phyloP scores from a whole-genome alignment of 1,140 invertebrate genomes.

The Holotrichia oblita region DNA sequence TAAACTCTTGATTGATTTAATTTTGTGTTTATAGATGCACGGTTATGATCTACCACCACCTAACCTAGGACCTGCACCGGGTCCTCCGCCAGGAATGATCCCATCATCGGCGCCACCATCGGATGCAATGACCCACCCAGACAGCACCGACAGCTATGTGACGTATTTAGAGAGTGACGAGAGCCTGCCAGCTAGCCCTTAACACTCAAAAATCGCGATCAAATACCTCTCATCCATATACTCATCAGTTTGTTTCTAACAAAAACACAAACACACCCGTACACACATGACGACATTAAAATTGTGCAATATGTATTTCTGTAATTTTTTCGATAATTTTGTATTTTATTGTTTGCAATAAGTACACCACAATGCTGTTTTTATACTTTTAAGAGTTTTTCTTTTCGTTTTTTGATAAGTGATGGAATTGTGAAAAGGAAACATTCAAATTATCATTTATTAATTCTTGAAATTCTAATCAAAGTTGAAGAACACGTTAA shows the following conservation, averaged over 20 bases:
- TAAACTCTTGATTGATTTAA: background rate
- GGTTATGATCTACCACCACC: slow-evolving; percentile 81
- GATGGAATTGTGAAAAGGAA: background rate
- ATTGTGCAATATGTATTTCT: slow-evolving; percentile 39
- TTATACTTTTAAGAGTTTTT: background rate
- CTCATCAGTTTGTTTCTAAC: slow-evolving; percentile 30
- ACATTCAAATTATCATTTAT: background rate
- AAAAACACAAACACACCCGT: background rate
- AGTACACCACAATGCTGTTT: background rate
- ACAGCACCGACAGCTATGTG: slow-evolving; percentile 88
- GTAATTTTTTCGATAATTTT: background rate
- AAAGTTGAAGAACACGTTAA: background rate
- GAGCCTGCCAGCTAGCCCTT: slow-evolving; percentile 75
- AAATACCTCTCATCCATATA: slow-evolving; percentile 35
- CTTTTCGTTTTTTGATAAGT: background rate
- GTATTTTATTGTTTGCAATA: slow-evolving; percentile 2
- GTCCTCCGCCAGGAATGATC: slow-evolving; percentile 54
- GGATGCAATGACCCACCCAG: slow-evolving; percentile 76
- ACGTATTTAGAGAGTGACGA: slow-evolving; percentile 90
- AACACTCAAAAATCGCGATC: slow-evolving; percentile 54
- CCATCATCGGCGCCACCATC: slow-evolving; percentile 65
- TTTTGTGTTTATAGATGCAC: slow-evolving; percentile 76
- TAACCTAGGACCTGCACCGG: slow-evolving; percentile 60
- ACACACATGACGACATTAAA: slow-evolving; percentile 26
- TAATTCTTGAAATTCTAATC: background rate